Evolutionary conservation across 2,113 vertebrate genomes (phyloP), one percentile per base, ranked within the genome.

Genomic region (Oncorhynchus masou): DNA sequence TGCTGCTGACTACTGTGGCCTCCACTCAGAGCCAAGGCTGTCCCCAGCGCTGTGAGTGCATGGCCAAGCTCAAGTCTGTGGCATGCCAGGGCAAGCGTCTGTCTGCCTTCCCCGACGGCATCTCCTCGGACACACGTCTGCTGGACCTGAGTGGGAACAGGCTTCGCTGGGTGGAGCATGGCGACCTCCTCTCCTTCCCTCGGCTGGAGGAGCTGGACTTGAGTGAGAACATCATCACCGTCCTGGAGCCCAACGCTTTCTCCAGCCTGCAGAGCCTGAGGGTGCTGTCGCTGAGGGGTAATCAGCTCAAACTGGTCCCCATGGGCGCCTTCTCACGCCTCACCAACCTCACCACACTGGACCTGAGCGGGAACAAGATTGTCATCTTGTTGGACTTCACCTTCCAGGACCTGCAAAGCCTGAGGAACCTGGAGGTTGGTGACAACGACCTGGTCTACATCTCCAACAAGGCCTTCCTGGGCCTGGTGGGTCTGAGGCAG

Each of bases 361-460:
- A 99, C 89, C 93, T 99, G 60, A 99, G 98, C 6, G 97, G 95
- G 85, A 99, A 99, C 91, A 96, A 96, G 77, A 93, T 99, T 4
- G 98, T 99, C 68, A 96, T 99, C 90, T 93, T 99, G 75, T 88
- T 99, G 81, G 98, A 99, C 88, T 96, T 96, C 86, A 95, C 94
- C 68, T 99, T 99, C 87, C 96, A 97, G 89, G 97, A 98, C 79
- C 90, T 99, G 76, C 88, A 83, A 45, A 95, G 91, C 88, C 92
- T 99, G 6, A 95, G 91, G 76, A 92, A 91, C 74, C 92, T 99
- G 73, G 96, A 99, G 66, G 95, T 99, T 34, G 98, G 97, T 0
- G 97, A 99, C 91, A 99, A 99, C 0, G 96, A 99, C 90, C 83
- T 99, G 89, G 97, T 99, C 81, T 99, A 97, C 88, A 96, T 99